Conservation (phyloP, 2,888 invertebrate genomes). For the Arge pagana region DNA sequence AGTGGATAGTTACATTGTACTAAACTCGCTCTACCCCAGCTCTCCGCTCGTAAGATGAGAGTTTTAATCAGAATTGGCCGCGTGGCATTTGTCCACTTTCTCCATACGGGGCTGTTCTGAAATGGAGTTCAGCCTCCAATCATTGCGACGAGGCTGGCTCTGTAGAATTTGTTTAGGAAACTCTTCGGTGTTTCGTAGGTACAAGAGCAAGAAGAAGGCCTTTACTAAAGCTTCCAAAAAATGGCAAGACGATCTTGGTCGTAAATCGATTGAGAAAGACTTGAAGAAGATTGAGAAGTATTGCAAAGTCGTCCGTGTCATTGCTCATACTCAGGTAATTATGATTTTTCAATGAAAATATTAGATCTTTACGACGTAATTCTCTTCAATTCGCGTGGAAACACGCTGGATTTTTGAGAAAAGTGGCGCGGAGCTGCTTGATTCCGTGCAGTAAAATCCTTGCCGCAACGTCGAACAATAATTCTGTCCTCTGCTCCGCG, state of each 20-base stretch:
- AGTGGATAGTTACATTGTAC: constrained; percentile 22
- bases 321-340: constrained; percentile 95
- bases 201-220: constrained; percentile 99
- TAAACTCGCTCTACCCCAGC: constrained; percentile 40
- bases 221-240: constrained; percentile 98
- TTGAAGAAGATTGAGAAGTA: constrained; percentile 98
- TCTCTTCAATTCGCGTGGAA: constrained; percentile 28
- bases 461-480: constrained; percentile 70
- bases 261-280: constrained; percentile 95
- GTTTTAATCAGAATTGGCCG: constrained; percentile 47
- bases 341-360: not conserved
- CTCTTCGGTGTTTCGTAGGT: constrained; percentile 69
- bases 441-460: constrained; percentile 61
- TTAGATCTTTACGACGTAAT: constrained; percentile 4
- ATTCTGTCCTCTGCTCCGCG: constrained; percentile 60
- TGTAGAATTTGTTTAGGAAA: constrained; percentile 35
- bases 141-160: constrained; percentile 52
- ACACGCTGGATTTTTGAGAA: constrained; percentile 40
- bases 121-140: constrained; percentile 53
- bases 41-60: constrained; percentile 57
- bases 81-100: constrained; percentile 29
- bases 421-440: constrained; percentile 53
- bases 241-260: constrained; percentile 97
- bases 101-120: constrained; percentile 40
- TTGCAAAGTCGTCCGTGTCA: constrained; percentile 94